phyloP scores from a whole-genome alignment of 2,797 vertebrate species.

The Trachops cirrhosus region DNA sequence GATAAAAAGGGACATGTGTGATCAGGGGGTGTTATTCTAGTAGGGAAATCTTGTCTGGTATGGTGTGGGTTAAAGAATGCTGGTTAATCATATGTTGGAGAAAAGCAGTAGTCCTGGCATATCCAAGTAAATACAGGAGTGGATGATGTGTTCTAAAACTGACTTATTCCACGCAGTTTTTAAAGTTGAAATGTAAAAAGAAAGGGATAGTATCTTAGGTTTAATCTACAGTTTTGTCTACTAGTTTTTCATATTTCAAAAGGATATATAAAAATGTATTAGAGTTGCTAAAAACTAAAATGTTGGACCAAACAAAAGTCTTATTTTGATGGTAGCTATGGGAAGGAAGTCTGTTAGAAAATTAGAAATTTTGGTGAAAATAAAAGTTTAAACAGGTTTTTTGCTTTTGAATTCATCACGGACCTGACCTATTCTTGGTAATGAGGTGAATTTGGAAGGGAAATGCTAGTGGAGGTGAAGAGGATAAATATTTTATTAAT shows the following conservation, averaged over 20 bases:
- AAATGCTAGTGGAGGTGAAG: background rate
- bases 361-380: background rate
- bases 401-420: background rate
- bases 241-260: background rate
- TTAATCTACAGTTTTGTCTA: background rate
- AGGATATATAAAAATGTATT: background rate
- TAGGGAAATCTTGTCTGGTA: background rate
- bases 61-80: background rate
- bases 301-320: background rate
- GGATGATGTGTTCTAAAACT: background rate
- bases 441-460: background rate
- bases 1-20: background rate
- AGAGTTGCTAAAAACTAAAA: background rate
- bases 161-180: background rate
- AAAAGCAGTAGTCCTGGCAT: background rate
- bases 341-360: background rate
- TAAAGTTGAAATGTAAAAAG: background rate
- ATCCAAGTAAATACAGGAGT: background rate
- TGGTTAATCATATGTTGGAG: background rate
- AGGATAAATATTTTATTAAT: slow-evolving; percentile 15
- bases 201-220: background rate
- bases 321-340: background rate
- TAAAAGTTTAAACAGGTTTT: background rate
- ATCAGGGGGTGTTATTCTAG: background rate
- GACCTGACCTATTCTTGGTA: background rate